These are phyloP conservation scores for Cyclophora albipunctata DNA, from an alignment of 2,888 invertebrate genomes.

Conservation along the genomic window DNA sequence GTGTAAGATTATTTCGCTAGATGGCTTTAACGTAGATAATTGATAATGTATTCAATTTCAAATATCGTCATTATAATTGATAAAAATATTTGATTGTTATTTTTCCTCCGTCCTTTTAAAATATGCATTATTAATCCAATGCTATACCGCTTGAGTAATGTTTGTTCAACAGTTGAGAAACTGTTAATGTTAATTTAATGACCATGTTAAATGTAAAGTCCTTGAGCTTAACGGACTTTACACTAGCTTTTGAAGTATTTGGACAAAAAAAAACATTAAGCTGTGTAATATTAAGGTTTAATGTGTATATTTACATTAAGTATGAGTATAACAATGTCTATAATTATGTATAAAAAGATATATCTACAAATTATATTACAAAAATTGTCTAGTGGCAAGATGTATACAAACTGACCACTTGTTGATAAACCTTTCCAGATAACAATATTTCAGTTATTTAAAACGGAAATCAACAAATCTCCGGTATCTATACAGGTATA, in stretches of 20 bases:
- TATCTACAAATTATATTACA: not conserved
- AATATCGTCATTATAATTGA: not conserved
- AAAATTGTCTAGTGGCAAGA: slow-evolving; percentile 5
- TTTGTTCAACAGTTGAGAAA: not conserved
- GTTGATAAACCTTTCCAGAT: not conserved
- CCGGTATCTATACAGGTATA: no score
- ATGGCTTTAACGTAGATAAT: not conserved
- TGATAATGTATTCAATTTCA: not conserved
- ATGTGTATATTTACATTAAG: slow-evolving; percentile 17
- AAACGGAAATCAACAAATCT: not conserved
- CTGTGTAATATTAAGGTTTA: not conserved
- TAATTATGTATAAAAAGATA: slow-evolving; percentile 1
- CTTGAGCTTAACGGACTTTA: slow-evolving; percentile 1
- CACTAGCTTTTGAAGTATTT: no score
- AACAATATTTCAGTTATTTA: slow-evolving; percentile 2
- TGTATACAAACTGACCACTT: slow-evolving; percentile 2
- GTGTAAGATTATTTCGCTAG: not conserved
- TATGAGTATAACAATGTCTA: slow-evolving; percentile 7
- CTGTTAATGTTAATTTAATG: slow-evolving; percentile 4
- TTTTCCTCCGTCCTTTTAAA: not conserved
- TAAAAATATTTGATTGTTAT: not conserved
- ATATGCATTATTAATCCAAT: not conserved
- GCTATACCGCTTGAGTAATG: not conserved
- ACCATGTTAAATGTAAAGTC: slow-evolving; percentile 9
- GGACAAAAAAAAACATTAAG: no score